These are phyloP conservation scores for Paralvinella palmiformis DNA, from an alignment of 1,140 invertebrate genomes.

Conservation along the genomic window DNA sequence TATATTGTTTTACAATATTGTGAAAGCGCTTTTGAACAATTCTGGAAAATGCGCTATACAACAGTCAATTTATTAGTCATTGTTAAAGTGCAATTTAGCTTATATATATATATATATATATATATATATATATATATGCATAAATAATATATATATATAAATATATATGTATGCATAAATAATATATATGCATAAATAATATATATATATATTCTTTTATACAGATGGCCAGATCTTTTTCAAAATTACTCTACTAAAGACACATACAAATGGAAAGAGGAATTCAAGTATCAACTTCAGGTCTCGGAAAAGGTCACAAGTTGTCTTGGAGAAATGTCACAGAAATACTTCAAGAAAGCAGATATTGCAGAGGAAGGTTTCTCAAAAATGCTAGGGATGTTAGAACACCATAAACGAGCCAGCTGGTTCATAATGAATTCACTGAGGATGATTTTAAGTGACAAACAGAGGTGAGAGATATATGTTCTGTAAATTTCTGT, in stretches of 20 bases:
- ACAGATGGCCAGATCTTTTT: not conserved
- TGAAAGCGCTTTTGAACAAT: not conserved
- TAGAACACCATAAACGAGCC: not conserved
- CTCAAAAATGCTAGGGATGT: not conserved
- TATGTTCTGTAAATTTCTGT: no score
- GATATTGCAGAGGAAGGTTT: not conserved
- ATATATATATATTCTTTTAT: not conserved
- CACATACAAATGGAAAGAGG: no score
- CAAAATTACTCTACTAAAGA: not conserved
- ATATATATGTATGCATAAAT: not conserved
- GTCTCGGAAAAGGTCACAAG: not conserved
- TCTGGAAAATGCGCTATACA: not conserved
- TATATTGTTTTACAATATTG: no score
- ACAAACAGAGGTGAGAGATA: no score
- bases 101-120: not conserved
- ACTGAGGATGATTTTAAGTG: no score
- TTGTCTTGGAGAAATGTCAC: not conserved
- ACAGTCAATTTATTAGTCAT: not conserved
- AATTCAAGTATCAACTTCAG: no score
- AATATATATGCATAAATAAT: not conserved
- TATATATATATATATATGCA: not conserved
- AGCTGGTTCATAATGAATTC: no score
- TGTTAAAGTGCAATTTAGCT: not conserved
- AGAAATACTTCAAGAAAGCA: not conserved
- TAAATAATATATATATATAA: not conserved